Evolutionary conservation across 1,140 invertebrate genomes (phyloP).

Genomic region (Homarus americanus): DNA sequence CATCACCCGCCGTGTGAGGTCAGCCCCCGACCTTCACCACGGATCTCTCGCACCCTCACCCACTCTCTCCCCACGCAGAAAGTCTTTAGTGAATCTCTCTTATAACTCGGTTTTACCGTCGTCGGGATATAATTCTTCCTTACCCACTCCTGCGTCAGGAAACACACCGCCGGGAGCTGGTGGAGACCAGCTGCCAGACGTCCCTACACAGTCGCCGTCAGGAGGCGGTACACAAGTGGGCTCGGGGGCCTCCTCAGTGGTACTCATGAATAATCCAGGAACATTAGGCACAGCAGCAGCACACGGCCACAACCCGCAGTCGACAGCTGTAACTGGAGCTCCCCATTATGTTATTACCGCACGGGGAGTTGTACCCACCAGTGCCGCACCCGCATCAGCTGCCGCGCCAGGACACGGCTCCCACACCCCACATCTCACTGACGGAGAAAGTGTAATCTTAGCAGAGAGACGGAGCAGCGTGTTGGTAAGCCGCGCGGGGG

Average conservation of each 20-base stretch:
- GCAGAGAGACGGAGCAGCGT: background rate
- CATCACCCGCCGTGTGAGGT: background rate
- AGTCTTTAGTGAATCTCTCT: background rate
- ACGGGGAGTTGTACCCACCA: background rate
- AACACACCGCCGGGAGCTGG: conserved; percentile 2
- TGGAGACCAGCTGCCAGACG: background rate
- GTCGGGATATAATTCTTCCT: background rate
- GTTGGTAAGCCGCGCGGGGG: background rate
- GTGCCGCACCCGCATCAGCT: background rate
- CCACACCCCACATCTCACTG: background rate
- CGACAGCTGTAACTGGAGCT: conserved; percentile 5
- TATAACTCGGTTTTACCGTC: background rate
- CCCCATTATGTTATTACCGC: background rate
- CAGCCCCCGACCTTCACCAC: background rate
- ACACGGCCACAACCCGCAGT: background rate
- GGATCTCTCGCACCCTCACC: background rate
- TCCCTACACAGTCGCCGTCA: background rate
- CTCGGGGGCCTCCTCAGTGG: conserved; percentile 37
- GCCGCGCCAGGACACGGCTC: background rate
- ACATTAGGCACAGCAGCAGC: conserved; percentile 20
- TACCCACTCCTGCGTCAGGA: background rate
- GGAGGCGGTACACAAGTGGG: background rate
- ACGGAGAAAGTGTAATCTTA: background rate
- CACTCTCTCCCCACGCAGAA: background rate
- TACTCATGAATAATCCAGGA: conserved; percentile 56